These are phyloP conservation scores for Trissolcus japonicus DNA, from an alignment of 2,888 invertebrate species.

Conservation along the genomic window DNA sequence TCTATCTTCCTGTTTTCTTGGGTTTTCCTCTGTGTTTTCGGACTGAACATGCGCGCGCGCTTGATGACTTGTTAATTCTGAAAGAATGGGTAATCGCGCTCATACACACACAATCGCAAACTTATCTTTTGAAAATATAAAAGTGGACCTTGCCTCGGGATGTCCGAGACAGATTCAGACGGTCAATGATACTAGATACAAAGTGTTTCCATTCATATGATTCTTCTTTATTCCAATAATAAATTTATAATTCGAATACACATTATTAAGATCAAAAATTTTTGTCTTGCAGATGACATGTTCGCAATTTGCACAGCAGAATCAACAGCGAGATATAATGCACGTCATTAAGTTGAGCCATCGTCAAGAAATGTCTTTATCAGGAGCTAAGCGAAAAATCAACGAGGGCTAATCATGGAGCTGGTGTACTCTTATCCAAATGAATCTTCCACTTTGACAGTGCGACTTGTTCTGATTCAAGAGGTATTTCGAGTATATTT, in stretches of 20 bases:
- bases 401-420: constrained; percentile 34
- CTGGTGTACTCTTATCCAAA: constrained; percentile 21
- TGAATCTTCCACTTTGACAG: constrained; percentile 43
- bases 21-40: constrained; percentile 41
- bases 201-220: constrained; percentile 6
- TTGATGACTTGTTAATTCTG: constrained; percentile 68
- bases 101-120: constrained; percentile 23
- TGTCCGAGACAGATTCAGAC: constrained; percentile 28
- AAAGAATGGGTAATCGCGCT: constrained; percentile 70
- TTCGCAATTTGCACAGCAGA: not conserved
- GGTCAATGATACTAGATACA: constrained; percentile 30
- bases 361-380: constrained; percentile 2
- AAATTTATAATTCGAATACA: not conserved
- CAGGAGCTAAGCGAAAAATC: constrained; percentile 13
- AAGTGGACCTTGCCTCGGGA: constrained; percentile 44
- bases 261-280: not conserved
- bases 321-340: not conserved
- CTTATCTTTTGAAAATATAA: constrained; percentile 48
- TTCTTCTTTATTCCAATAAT: no score
- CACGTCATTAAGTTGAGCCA: not conserved
- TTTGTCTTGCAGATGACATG: not conserved
- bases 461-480: constrained; percentile 48
- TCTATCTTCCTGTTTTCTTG: constrained; percentile 56
- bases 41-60: constrained; percentile 57
- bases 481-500: constrained; percentile 57